Base-by-base conservation (phyloP, 2,888 invertebrate genomes). In the Drosophila greeni region DNA sequence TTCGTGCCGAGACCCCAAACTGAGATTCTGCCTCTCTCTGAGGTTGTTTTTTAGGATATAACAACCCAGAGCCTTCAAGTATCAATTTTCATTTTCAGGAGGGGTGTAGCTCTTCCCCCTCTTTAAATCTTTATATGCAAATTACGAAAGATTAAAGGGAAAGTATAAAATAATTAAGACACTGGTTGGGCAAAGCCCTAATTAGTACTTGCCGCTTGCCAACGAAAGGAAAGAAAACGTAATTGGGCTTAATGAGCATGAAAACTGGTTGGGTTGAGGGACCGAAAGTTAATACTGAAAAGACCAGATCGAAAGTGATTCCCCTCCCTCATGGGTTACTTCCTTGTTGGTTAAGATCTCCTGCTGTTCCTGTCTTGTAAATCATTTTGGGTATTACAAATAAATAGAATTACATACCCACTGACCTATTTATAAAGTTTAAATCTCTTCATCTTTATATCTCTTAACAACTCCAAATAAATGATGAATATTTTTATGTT, bases 1-100 rank as follows among this genome's bases (percentile, higher is more conserved):
- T 62, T 60, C 62, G 49, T 42, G 61, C 40, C 40, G 40, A 8
- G 20, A 23, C 23, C 40, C 40, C 40, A 20, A 36, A 18, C 23
- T 24, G 7, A 16, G 36, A 29, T 6, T 48, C 33, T 48, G 33
- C 1, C 18, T 29, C 31, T 31, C 23, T 16, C 42, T 16, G 23
- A 45, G 18, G 29, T 18, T 20, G 18, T 18, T 31, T 45, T 45
- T 31, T 14, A 18, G 29, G 18, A 31, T 18, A n/a, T n/a, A n/a
- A n/a, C n/a, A n/a, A n/a, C n/a, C n/a, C n/a, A n/a, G n/a, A n/a
- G n/a, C n/a, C n/a, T n/a, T n/a, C n/a, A n/a, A n/a, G n/a, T n/a
- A n/a, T 42, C 5, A 24, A 11, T 24, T 42, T 11, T 16, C 23
- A 23, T 23, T 40, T n/a, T 40, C 14, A n/a, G 40, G 1, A 8